A percentile compares a stretch with the other conserved stretches of the same genome.
phyloP scores from a whole-genome alignment of 2,113 vertebrate genomes.

The Petroica traversi region DNA sequence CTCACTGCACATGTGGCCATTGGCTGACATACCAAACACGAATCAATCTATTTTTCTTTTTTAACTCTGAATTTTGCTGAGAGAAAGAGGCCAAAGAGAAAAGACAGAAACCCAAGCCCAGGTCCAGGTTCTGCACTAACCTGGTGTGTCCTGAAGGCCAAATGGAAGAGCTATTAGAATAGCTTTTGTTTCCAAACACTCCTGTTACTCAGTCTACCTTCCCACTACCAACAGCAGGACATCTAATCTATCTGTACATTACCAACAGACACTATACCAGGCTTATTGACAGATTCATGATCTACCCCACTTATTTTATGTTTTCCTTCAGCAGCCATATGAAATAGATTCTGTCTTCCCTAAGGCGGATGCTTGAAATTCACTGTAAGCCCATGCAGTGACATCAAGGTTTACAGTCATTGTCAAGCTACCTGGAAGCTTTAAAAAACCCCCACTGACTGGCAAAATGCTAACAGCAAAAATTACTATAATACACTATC shows the following conservation, averaged over 20 bases:
- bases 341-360: neutral
- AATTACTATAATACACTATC: neutral
- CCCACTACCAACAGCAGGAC: neutral
- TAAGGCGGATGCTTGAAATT: neutral
- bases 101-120: neutral
- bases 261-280: neutral
- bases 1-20: constrained; percentile 63
- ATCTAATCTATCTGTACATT: neutral
- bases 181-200: neutral
- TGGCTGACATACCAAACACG: constrained; percentile 52
- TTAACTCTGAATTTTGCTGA: neutral
- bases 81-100: neutral
- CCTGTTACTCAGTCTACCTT: neutral
- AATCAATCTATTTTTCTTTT: neutral
- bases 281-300: neutral
- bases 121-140: neutral
- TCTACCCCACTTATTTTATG: neutral
- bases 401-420: neutral
- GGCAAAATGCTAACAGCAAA: neutral
- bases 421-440: neutral
- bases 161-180: neutral
- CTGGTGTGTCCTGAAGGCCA: neutral
- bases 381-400: neutral
- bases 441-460: neutral
- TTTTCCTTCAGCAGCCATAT: neutral